A percentile compares a stretch with the other conserved stretches of the same genome.
Evolutionary conservation across 2,797 vertebrate genomes (phyloP).

Genomic region (Cossypha dichroa): DNA sequence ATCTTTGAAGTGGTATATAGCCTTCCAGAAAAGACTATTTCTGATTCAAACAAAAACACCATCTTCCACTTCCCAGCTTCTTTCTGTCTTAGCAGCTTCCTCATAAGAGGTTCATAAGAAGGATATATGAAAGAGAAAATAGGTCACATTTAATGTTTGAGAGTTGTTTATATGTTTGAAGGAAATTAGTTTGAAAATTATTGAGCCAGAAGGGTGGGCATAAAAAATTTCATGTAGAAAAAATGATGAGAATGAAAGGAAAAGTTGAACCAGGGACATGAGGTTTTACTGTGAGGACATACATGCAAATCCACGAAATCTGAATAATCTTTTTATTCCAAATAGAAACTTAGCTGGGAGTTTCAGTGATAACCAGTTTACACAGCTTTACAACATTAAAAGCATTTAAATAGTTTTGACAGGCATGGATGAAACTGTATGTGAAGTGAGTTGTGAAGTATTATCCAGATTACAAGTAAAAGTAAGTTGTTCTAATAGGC

Average conservation of each 20-base stretch:
- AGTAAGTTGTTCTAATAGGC: not conserved
- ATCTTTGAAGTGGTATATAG: not conserved
- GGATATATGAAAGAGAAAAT: not conserved
- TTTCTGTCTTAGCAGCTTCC: not conserved
- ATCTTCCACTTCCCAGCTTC: not conserved
- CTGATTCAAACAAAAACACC: not conserved
- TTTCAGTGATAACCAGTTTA: not conserved
- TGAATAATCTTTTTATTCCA: not conserved
- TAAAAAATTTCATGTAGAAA: not conserved
- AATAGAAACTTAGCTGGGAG: not conserved
- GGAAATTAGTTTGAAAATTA: not conserved
- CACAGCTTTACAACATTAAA: not conserved
- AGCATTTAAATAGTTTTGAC: not conserved
- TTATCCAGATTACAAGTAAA: not conserved
- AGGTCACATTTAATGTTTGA: not conserved
- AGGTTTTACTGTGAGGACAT: not conserved
- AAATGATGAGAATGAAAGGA: not conserved
- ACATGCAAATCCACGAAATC: not conserved
- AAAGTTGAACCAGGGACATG: not conserved
- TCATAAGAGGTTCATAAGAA: not conserved
- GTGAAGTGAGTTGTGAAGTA: not conserved
- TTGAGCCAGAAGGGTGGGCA: not conserved
- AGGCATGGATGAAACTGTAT: not conserved
- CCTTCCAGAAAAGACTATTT: not conserved
- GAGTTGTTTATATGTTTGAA: not conserved